Evolutionary conservation across 2,113 vertebrate species (phyloP).

Genomic region (Rhinolophus sinicus): DNA sequence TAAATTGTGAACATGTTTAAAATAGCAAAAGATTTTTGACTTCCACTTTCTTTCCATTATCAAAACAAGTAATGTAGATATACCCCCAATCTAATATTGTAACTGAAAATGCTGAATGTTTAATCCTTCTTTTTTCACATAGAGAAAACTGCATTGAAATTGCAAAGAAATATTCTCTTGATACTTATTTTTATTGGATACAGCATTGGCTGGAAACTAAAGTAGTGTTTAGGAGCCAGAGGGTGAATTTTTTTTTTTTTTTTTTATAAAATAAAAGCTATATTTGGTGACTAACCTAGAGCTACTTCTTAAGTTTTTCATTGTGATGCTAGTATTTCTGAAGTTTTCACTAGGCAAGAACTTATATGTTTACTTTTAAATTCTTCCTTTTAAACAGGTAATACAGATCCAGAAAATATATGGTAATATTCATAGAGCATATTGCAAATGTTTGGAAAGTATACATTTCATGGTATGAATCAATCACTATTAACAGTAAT

Average conservation of each 20-base stretch:
- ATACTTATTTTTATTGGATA: constrained; percentile 15
- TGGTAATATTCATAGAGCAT: not conserved
- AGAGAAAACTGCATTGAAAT: not conserved
- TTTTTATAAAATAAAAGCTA: not conserved
- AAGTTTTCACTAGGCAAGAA: not conserved
- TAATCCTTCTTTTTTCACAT: not conserved
- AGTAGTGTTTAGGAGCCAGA: not conserved
- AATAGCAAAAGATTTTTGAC: not conserved
- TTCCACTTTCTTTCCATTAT: not conserved
- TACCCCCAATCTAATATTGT: not conserved
- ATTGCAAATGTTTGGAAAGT: not conserved
- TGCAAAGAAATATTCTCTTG: constrained; percentile 2
- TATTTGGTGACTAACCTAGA: not conserved
- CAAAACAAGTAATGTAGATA: not conserved
- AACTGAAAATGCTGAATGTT: not conserved
- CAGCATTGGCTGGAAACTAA: not conserved
- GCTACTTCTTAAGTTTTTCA: not conserved
- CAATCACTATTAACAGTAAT: not conserved
- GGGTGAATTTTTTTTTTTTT: not conserved
- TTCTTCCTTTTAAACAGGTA: not conserved
- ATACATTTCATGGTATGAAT: not conserved
- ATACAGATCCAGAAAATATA: not conserved
- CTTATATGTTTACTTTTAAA: not conserved
- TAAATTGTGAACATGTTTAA: not conserved
- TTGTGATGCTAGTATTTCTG: not conserved